These are phyloP conservation scores for Nannoperca obscura DNA, from an alignment of 2,797 vertebrate genomes.

Conservation along the genomic window DNA sequence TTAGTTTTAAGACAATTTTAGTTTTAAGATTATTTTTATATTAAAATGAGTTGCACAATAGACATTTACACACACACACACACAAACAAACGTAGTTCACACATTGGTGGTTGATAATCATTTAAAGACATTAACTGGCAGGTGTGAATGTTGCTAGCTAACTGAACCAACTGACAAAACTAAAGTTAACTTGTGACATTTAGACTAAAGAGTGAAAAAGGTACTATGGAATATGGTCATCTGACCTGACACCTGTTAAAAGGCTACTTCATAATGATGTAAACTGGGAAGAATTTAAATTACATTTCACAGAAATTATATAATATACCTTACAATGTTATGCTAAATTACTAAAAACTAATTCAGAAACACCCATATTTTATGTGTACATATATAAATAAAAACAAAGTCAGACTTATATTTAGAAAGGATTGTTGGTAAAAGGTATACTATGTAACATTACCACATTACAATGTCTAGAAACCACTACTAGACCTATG, in stretches of 20 bases:
- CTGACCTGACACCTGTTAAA: neutral
- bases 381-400: neutral
- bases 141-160: neutral
- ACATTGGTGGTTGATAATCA: neutral
- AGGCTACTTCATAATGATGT: neutral
- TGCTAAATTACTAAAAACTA: neutral
- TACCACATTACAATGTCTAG: too few species aligned
- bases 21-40: neutral
- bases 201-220: neutral
- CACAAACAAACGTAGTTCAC: too few species aligned
- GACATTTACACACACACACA: neutral
- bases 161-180: neutral
- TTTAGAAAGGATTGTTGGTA: neutral
- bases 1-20: neutral
- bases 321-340: neutral
- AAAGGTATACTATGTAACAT: too few species aligned
- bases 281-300: neutral
- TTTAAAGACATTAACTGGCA: neutral
- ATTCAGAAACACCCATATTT: neutral
- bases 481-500: too few species aligned
- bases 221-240: neutral
- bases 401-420: neutral
- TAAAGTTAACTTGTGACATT: neutral
- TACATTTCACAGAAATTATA: neutral
- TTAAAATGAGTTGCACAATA: neutral